Conservation (phyloP, 1,140 invertebrate species). For the Lethocerus indicus region DNA sequence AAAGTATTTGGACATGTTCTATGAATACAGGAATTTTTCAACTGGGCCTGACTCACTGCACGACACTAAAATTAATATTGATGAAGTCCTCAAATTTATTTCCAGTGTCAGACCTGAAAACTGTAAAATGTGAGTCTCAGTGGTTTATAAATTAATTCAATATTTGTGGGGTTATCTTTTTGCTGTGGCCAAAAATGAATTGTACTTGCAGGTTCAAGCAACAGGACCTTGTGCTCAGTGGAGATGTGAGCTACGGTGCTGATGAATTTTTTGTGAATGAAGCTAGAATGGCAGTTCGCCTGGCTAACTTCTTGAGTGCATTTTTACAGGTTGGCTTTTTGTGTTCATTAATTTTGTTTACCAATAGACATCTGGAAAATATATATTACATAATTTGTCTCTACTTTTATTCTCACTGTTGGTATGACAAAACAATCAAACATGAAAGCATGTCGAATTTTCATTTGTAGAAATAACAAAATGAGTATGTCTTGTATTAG, state of each 20-base stretch:
- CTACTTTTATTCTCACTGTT: not conserved
- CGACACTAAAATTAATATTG: conserved; percentile 4
- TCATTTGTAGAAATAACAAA: not conserved
- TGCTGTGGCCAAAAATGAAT: not conserved
- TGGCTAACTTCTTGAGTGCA: conserved; percentile 89
- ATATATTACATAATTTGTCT: conserved; percentile 1
- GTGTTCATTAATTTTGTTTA: conserved; percentile 1
- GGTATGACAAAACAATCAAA: not conserved
- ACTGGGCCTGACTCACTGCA: not conserved
- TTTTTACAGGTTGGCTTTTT: conserved; percentile 57
- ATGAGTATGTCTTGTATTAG: not conserved
- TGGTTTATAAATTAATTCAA: no score
- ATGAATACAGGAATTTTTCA: conserved; percentile 39
- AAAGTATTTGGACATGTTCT: conserved; percentile 51
- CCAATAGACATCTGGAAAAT: no score
- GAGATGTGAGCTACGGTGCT: conserved; percentile 71
- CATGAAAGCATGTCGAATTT: no score
- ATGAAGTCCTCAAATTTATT: conserved; percentile 29
- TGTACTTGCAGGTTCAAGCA: conserved; percentile 36
- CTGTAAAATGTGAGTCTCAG: conserved; percentile 46
- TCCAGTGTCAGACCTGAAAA: conserved; percentile 46
- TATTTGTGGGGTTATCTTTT: conserved; percentile 7
- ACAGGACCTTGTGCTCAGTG: conserved; percentile 55
- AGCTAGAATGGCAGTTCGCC: conserved; percentile 82
- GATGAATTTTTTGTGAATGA: conserved; percentile 84